Evolutionary conservation across 2,888 invertebrate genomes (phyloP).

Genomic region (Hofmannophila pseudospretella): DNA sequence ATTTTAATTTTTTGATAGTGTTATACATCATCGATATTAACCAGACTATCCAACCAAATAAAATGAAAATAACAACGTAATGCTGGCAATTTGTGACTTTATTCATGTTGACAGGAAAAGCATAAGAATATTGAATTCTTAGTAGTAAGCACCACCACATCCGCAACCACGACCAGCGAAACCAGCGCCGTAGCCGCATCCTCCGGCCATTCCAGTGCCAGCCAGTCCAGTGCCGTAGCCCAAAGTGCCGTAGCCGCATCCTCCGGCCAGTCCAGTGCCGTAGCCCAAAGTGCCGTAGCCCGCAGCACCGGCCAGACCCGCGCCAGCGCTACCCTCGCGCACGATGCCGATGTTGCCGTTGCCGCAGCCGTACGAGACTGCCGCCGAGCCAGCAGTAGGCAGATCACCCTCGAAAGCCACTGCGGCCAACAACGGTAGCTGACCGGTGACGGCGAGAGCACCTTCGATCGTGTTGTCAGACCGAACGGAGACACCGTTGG

Average conservation of each 20-base stretch:
- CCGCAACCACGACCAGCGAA: background rate
- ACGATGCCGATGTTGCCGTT: no score
- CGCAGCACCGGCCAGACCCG: no score
- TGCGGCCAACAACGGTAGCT: slow-evolving; percentile 27
- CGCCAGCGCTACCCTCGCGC: no score
- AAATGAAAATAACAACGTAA: no score
- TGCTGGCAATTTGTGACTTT: no score
- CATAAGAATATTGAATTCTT: no score
- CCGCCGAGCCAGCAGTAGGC: no score
- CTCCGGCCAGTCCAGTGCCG: background rate
- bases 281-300: background rate
- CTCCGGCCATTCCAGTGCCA: background rate
- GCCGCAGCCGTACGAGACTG: slow-evolving; percentile 12
- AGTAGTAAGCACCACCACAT: background rate
- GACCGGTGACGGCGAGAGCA: slow-evolving; percentile 20
- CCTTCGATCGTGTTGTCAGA: slow-evolving; percentile 31
- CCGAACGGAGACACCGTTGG: slow-evolving; percentile 25
- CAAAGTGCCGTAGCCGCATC: background rate
- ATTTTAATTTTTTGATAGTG: no score
- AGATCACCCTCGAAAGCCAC: no score
- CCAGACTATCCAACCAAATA: no score
- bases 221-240: background rate
- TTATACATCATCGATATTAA: no score
- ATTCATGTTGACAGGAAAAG: no score
- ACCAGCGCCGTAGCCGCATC: background rate